Evolutionary conservation across 2,113 vertebrate genomes (phyloP), one percentile per base, ranked within the genome.

Genomic region (Solea solea): DNA sequence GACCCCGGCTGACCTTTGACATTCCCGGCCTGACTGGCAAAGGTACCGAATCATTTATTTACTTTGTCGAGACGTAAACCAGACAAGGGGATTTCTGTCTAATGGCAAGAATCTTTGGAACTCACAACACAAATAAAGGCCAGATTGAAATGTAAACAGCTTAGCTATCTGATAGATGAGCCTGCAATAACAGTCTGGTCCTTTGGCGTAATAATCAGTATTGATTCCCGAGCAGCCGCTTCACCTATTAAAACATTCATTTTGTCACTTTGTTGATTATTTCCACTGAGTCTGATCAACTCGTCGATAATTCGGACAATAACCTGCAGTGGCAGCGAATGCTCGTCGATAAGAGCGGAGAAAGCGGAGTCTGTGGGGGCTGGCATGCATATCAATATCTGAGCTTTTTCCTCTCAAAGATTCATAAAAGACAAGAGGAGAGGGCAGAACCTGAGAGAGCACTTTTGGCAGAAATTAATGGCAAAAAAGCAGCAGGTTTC

Each of bases 11-110:
- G 80, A 90, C 75, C 87, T 88, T 82, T 93, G 88, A 90, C 90
- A 89, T 93, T 91, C 82, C 88, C 21, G 85, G 75, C 80, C 76
- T 51, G 28, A 66, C 77, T 41, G 53, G 69, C 55, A 45, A 78
- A 76, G 83, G 76, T 75, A 90, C 69, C n/a, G 8, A 66, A 84
- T 88, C 83, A 91, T 91, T 91, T 92, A 88, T 92, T 93, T 90
- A 89, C 81, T 87, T 84, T 91, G 82, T 83, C 72, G 69, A 85
- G 88, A 90, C 86, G 86, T 71, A 82, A 88, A 86, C 76, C 89
- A 91, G 88, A 91, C 80, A 57, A 86, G 86, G 63, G 74, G 79
- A 76, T 81, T 78, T 80, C 63, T 70, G 76, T 71, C 82, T 68
- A 14, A 48, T 41, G 73, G 74, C 42, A 79, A 68, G 72, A 88